phyloP scores from a whole-genome alignment of 2,113 vertebrate genomes.

The Sinocyclocheilus grahami region DNA sequence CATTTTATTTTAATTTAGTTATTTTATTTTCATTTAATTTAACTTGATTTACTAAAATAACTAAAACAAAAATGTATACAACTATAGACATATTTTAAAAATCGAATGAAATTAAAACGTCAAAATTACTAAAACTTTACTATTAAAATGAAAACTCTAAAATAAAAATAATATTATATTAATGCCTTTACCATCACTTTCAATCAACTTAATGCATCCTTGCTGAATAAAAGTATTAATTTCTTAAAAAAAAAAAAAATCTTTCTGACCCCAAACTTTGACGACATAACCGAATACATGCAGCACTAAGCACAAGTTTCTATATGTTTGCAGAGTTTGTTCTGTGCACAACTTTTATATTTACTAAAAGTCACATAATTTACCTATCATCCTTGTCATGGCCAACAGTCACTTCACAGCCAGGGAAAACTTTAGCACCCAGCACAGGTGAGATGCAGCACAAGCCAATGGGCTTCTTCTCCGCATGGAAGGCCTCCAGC shows the following conservation, averaged over 20 bases:
- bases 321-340: neutral
- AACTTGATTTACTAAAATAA: neutral
- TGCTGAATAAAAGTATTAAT: neutral
- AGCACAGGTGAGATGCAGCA: constrained; percentile 82
- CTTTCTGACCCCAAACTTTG: neutral
- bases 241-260: too few relatives aligned
- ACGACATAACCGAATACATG: neutral
- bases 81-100: neutral
- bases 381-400: constrained; percentile 75
- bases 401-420: constrained; percentile 81
- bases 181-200: neutral
- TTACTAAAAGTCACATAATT: neutral
- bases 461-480: constrained; percentile 80
- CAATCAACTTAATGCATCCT: neutral
- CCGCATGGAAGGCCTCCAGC: constrained; percentile 75
- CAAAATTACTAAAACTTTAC: neutral
- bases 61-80: neutral
- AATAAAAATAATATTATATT: neutral
- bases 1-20: too few relatives aligned
- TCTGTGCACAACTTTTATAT: neutral
- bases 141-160: neutral
- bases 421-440: constrained; percentile 81
- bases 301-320: neutral
- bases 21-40: neutral
- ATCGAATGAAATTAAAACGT: neutral